Evolutionary conservation across 2,113 vertebrate genomes (phyloP).

Genomic region (Salvator merianae): DNA sequence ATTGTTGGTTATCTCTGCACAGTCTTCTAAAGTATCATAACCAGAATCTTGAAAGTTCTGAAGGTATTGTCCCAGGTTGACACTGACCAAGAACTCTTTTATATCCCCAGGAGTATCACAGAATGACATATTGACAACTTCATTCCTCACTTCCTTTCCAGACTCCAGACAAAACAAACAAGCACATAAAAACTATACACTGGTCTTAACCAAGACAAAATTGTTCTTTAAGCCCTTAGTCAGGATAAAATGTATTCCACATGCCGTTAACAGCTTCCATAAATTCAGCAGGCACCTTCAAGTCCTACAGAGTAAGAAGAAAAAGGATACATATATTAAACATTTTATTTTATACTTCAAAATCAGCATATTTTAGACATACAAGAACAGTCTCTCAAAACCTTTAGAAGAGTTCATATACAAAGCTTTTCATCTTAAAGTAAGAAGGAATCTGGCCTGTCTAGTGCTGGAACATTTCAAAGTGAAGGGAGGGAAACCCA

Average conservation of each 20-base stretch:
- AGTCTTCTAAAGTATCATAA: constrained; percentile 79
- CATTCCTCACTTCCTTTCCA: constrained; percentile 56
- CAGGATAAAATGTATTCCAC: constrained; percentile 7
- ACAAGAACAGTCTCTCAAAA: neutral
- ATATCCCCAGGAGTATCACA: constrained; percentile 70
- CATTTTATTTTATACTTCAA: neutral
- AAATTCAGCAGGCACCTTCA: neutral
- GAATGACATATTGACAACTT: constrained; percentile 78
- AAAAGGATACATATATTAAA: neutral
- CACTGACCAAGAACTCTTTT: constrained; percentile 80
- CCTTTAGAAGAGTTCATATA: neutral
- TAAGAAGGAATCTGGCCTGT: neutral
- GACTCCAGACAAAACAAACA: constrained; percentile 29
- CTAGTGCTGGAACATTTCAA: neutral
- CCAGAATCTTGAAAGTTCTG: constrained; percentile 77
- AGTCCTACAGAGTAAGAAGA: neutral
- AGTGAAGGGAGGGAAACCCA: no score
- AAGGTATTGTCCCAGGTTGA: constrained; percentile 87
- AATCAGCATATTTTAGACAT: neutral
- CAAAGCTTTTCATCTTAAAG: neutral
- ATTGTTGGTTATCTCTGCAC: constrained; percentile 75
- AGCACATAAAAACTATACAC: accelerated
- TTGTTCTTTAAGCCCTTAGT: neutral
- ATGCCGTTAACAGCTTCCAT: neutral
- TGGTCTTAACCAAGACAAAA: neutral